Evolutionary conservation across 2,113 vertebrate species (phyloP).

Genomic region (Otocyon megalotis): DNA sequence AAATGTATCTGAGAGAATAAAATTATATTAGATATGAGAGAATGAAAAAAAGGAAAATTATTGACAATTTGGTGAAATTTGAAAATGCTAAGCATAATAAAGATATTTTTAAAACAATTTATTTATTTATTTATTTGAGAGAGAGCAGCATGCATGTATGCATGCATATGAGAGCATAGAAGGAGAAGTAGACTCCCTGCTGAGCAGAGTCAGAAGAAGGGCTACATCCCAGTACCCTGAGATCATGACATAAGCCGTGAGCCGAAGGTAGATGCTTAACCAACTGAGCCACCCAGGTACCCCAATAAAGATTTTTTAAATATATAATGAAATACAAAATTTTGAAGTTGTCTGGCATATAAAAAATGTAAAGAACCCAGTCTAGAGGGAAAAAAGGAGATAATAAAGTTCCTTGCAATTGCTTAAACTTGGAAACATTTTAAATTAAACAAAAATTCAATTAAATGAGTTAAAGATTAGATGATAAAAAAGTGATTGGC

Average conservation of each 20-base stretch:
- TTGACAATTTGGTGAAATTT: neutral
- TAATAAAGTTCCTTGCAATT: neutral
- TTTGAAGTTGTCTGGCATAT: neutral
- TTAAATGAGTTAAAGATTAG: neutral
- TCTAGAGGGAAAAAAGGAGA: fast-evolving
- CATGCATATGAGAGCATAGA: neutral
- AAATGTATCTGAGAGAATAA: neutral
- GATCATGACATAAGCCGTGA: neutral
- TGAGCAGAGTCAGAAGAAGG: neutral
- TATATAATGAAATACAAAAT: neutral
- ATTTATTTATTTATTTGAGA: neutral
- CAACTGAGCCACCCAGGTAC: neutral
- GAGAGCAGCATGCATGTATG: neutral
- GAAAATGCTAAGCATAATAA: neutral
- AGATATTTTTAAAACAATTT: neutral
- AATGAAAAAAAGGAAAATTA: neutral
- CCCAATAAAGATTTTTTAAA: neutral
- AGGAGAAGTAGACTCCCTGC: neutral
- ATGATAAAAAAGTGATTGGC: neutral
- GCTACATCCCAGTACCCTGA: neutral
- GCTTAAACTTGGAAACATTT: neutral
- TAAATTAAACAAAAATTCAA: neutral
- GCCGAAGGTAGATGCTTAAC: neutral
- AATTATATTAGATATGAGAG: neutral
- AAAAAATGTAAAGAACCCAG: neutral